Evolutionary conservation across 2,113 vertebrate species (phyloP).

Genomic region (Rhombomys opimus): DNA sequence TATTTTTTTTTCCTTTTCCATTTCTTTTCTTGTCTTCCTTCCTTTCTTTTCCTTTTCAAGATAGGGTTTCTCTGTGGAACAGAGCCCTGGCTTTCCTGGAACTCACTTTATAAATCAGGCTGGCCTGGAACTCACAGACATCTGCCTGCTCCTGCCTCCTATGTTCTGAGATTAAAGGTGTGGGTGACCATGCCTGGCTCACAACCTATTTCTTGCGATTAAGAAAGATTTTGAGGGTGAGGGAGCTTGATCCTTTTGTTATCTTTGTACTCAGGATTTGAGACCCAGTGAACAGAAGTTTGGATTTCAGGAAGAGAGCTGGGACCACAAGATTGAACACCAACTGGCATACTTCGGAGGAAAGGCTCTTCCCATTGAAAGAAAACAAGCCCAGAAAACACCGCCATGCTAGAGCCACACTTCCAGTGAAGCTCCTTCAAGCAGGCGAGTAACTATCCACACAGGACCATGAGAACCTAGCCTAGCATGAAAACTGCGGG

Average conservation of each 20-base stretch:
- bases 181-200: too few relatives aligned
- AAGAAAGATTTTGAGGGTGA: not conserved
- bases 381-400: not conserved
- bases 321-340: not conserved
- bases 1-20: too few relatives aligned
- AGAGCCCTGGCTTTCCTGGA: too few relatives aligned
- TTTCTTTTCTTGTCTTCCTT: too few relatives aligned
- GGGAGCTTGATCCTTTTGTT: not conserved
- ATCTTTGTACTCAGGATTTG: not conserved
- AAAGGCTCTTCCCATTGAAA: not conserved
- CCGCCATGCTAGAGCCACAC: accelerated
- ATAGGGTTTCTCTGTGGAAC: too few relatives aligned
- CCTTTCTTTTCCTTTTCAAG: too few relatives aligned
- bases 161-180: too few relatives aligned
- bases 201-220: not conserved
- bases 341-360: not conserved
- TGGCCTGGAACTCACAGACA: too few relatives aligned
- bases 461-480: not conserved
- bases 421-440: not conserved
- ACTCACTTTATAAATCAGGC: too few relatives aligned
- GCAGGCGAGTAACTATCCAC: not conserved
- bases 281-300: not conserved
- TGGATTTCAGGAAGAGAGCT: not conserved
- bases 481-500: not conserved
- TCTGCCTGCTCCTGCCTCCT: too few relatives aligned